These are phyloP conservation scores for Paramormyrops kingsleyae DNA, from an alignment of 2,113 vertebrate species.

Conservation along the genomic window DNA sequence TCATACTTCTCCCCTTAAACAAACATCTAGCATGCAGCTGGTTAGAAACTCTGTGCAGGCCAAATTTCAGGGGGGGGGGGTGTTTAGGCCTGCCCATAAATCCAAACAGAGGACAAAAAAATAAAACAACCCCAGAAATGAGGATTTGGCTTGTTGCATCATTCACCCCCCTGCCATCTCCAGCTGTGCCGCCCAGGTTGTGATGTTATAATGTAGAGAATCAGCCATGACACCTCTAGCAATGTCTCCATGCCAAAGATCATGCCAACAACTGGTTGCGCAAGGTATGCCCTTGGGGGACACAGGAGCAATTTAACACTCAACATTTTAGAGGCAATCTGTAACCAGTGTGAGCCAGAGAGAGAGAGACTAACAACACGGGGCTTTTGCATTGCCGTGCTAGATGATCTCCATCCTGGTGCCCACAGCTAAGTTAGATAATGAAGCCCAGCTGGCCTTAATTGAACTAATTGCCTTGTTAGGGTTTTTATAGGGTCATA, in stretches of 20 bases:
- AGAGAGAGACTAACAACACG: neutral
- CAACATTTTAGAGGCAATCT: neutral
- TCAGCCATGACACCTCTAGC: neutral
- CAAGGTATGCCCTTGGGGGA: neutral
- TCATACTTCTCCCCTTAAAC: neutral
- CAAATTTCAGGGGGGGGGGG: neutral
- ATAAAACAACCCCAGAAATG: neutral
- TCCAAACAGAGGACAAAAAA: neutral
- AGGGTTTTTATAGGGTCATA: neutral
- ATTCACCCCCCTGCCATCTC: neutral
- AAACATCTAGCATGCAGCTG: neutral
- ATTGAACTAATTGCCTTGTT: slow-evolving; percentile 5
- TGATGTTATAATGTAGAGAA: neutral
- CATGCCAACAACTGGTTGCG: neutral
- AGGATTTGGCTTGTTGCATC: neutral
- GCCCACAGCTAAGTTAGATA: neutral
- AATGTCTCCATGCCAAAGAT: neutral
- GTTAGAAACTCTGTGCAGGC: neutral
- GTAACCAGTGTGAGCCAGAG: neutral
- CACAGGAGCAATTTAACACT: neutral
- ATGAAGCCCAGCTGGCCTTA: neutral
- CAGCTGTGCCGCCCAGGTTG: neutral
- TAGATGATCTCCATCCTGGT: neutral
- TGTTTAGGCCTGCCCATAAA: neutral
- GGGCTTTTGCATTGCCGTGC: neutral